Evolutionary conservation across 2,888 invertebrate genomes (phyloP).

Genomic region (Leptogaster cylindrica): DNA sequence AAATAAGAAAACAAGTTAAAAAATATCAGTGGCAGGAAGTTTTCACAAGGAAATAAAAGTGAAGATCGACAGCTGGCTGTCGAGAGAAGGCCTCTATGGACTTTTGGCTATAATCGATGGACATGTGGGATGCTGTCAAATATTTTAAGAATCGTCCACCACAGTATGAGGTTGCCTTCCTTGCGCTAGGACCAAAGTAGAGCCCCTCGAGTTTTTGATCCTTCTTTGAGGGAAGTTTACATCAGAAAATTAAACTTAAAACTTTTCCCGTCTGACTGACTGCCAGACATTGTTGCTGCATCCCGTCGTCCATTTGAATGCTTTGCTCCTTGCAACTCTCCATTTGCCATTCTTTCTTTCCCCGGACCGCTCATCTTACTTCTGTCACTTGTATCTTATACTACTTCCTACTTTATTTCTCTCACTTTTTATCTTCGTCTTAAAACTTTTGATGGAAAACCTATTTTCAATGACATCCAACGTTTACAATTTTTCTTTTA

Average conservation of each 20-base stretch:
- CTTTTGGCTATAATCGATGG: constrained; percentile 37
- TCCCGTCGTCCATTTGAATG: neutral
- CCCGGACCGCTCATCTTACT: constrained; percentile 8
- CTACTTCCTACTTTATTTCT: constrained; percentile 17
- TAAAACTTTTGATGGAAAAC: constrained; percentile 42
- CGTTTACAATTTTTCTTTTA: constrained; percentile 32
- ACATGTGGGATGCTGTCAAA: constrained; percentile 37
- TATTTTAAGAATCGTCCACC: constrained; percentile 1
- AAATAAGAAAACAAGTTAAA: neutral
- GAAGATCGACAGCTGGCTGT: constrained; percentile 32
- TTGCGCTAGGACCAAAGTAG: neutral
- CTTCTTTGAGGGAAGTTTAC: constrained; percentile 32
- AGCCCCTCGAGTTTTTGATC: constrained; percentile 24
- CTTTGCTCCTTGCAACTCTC: neutral
- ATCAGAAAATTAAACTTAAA: constrained; percentile 35
- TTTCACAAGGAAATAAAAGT: neutral
- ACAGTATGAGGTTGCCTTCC: neutral
- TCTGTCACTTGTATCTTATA: constrained; percentile 25
- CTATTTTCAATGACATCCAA: constrained; percentile 41
- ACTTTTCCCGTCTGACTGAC: neutral
- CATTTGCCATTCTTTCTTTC: neutral
- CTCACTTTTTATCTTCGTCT: constrained; percentile 11
- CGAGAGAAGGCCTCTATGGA: constrained; percentile 26
- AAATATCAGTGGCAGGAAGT: too few relatives aligned
- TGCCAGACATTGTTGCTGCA: neutral